These are phyloP conservation scores for Etheostoma perlongum DNA, from an alignment of 2,797 vertebrate species.

Conservation along the genomic window DNA sequence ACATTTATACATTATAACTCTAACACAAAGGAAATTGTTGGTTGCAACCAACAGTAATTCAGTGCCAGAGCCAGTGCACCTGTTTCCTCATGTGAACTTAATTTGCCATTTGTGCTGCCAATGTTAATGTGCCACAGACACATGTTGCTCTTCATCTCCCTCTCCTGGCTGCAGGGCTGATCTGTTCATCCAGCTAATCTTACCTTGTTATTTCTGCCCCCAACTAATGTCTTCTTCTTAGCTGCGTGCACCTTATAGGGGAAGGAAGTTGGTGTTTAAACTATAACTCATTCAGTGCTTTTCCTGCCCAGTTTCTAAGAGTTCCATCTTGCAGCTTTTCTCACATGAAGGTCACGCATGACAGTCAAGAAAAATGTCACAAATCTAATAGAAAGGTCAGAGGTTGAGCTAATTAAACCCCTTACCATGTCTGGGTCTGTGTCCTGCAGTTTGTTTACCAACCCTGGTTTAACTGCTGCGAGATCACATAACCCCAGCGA, in stretches of 20 bases:
- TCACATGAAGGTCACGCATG: conserved; percentile 13
- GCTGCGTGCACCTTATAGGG: conserved; percentile 54
- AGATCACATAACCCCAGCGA: conserved; percentile 42
- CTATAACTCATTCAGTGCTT: conserved; percentile 32
- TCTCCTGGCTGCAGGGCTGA: conserved; percentile 58
- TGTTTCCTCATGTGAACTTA: not conserved
- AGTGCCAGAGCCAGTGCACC: not conserved
- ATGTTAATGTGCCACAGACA: not conserved
- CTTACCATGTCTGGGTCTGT: conserved; percentile 40
- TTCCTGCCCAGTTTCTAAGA: conserved; percentile 27
- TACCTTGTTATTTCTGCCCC: conserved; percentile 50
- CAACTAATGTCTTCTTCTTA: conserved; percentile 17
- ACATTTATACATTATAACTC: not conserved
- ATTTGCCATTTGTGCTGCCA: not conserved
- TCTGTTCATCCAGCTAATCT: conserved; percentile 38
- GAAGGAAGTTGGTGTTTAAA: conserved; percentile 38
- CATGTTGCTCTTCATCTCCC: conserved; percentile 52
- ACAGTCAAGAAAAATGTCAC: conserved; percentile 24
- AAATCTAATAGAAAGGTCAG: conserved; percentile 57
- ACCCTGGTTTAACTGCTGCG: conserved; percentile 47
- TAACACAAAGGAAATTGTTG: not conserved
- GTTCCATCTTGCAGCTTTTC: conserved; percentile 25
- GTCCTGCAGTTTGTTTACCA: conserved; percentile 61
- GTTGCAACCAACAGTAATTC: not conserved
- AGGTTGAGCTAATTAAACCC: conserved; percentile 56